phyloP scores from a whole-genome alignment of 2,113 vertebrate species.

The Phasianus colchicus region DNA sequence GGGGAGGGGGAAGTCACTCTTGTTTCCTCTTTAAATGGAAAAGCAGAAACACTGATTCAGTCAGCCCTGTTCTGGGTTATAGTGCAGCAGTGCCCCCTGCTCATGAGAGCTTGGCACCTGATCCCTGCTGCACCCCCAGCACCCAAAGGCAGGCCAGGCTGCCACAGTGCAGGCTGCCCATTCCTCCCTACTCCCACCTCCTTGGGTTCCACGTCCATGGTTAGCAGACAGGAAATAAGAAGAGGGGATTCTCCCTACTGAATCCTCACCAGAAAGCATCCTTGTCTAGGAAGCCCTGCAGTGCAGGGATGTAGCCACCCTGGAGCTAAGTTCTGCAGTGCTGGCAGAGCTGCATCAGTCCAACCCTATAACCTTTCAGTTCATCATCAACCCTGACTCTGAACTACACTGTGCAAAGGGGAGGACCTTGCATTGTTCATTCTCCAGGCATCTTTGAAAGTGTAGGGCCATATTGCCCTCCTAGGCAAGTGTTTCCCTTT shows the following conservation, averaged over 20 bases:
- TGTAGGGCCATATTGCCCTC: neutral
- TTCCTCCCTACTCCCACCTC: neutral
- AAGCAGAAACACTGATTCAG: constrained; percentile 62
- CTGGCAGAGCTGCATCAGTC: neutral
- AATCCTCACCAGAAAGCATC: neutral
- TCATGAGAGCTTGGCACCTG: fast-evolving
- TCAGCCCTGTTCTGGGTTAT: neutral
- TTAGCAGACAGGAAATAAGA: neutral
- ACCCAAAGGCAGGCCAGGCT: neutral
- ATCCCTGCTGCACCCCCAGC: neutral
- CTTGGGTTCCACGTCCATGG: neutral
- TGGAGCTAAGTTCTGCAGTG: fast-evolving
- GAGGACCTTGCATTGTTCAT: neutral
- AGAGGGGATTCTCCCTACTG: neutral
- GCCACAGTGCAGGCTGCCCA: neutral
- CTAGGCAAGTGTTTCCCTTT: neutral
- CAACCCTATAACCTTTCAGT: neutral
- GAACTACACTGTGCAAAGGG: neutral
- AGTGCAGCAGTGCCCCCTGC: constrained; percentile 30
- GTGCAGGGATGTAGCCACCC: fast-evolving
- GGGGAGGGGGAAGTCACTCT: neutral
- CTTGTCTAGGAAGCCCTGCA: fast-evolving
- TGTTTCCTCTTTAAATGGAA: constrained; percentile 43
- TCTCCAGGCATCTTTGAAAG: neutral
- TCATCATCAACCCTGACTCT: neutral